Conservation (phyloP, 2,113 vertebrate genomes). For the Pimephales promelas region DNA sequence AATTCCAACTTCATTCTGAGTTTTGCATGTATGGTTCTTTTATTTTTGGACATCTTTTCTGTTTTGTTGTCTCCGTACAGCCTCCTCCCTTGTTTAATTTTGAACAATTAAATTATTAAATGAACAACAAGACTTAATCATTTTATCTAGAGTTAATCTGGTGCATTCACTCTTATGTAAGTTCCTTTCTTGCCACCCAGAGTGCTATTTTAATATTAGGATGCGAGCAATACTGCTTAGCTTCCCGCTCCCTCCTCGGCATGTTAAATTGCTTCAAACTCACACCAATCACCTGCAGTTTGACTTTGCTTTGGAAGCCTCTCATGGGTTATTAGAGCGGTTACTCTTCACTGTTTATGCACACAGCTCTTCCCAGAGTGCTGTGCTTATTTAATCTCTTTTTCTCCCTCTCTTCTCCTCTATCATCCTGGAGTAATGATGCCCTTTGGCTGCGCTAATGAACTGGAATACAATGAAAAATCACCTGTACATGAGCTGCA, state of each 20-base stretch:
- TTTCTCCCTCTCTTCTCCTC: conserved; percentile 57
- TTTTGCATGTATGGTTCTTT: background rate
- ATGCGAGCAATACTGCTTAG: background rate
- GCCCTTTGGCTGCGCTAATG: conserved; percentile 72
- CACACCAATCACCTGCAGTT: conserved; percentile 38
- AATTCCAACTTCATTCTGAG: background rate
- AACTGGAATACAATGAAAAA: conserved; percentile 69
- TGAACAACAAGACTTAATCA: background rate
- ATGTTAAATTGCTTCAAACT: conserved; percentile 8
- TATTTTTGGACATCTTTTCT: background rate
- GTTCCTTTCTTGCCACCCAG: conserved; percentile 28
- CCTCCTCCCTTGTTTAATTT: background rate
- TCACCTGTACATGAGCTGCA: conserved; percentile 56
- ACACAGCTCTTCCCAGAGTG: conserved; percentile 30
- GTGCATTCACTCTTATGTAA: background rate
- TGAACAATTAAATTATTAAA: background rate
- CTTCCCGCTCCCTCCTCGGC: background rate
- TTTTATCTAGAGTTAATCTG: conserved; percentile 2
- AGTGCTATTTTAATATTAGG: conserved; percentile 2
- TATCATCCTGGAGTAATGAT: conserved; percentile 69
- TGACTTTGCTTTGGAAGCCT: conserved; percentile 39
- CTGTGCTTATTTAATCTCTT: conserved; percentile 67
- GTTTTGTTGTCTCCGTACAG: background rate
- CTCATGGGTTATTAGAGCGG: conserved; percentile 41
- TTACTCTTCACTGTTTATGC: conserved; percentile 38